Evolutionary conservation across 1,140 invertebrate species (phyloP), one percentile per base, ranked within the genome.

Genomic region (Drosophila lini): DNA sequence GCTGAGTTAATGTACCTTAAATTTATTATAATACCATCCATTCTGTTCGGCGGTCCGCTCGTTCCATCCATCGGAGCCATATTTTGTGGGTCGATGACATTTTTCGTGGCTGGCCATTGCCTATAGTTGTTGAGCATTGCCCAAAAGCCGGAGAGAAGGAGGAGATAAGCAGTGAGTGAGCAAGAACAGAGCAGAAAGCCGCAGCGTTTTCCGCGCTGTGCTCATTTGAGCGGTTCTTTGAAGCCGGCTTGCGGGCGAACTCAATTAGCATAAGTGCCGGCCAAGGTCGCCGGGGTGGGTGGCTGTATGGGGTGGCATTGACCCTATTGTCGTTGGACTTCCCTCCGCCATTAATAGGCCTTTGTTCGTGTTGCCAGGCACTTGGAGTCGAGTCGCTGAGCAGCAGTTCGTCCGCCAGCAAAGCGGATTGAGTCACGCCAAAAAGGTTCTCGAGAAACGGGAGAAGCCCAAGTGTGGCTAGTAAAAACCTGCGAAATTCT

Each of bases 1-100:
- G 48, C 50, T 90, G 60, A 86, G 86, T 90, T 90, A 90, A 81
- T 83, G 86, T 86, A 90, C 86, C 80, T 81, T 90, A 80, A 90
- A 90, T 85, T 82, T 90, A 86, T 90, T 79, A 89, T 81, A 90
- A 88, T 86, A 80, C 78, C 69, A 75, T 77, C 64, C 62, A 34
- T 56, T 56, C 40, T 13, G 25, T 69, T 45, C 41, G 31, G 32
- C 32, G 38, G 48, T 32, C 38, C 38, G 38, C 52, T 65, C 59
- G 65, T 31, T 61, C 56, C 50, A 47, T 65, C 57, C 52, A 55
- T 25, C 52, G 52, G 34, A 55, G 52, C 52, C 52, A 55, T 38
- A 25, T 55, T 38, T 59, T 45, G 61, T 58, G 59, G 89, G 89
- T 91, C 89, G 79, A 82, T 91, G 89, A 91, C 89, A 88, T 77